Evolutionary conservation across 2,888 invertebrate genomes (phyloP), one percentile per base, ranked within the genome.

Genomic region (Hirtodrosophila confusa): DNA sequence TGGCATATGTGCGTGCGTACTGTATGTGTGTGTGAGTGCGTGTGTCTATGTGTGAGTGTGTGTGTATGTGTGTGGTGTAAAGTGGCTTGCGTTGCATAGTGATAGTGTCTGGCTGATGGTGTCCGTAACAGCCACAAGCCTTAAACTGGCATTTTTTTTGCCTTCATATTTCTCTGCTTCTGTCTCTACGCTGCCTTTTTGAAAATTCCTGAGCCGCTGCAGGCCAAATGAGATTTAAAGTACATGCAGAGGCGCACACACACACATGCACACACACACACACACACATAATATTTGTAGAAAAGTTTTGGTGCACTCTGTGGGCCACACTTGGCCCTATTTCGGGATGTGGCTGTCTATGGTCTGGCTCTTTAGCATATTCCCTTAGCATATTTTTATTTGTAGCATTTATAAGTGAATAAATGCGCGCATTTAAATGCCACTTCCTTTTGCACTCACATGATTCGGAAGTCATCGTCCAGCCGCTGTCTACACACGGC

Each of bases 391-490:
- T 86, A 78, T 87, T 86, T 87, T 86, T 78, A 73, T 85, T 86
- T 83, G 83, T 80, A 80, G 70, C 85, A 85, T 87, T 85, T 82
- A 85, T 86, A 84, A 85, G 87, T 85, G 87, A 84, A 85, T 84
- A 84, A 86, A 77, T 87, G 88, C 83, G 86, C 80, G 83, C 77
- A 87, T 87, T 87, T 86, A 87, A 85, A 80, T 86, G 80, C 82
- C 79, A 78, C 87, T 80, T 77, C 74, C 75, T 72, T 72, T 63
- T 65, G 44, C 71, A 72, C 70, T 63, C 77, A 70, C 63, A 65
- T 65, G 65, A 78, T 72, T 78, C 75, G 69, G 64, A 60, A 69
- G 70, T 67, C 72, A 67, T 51, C 74, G 76, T 76, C 73, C 84
- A 55, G 75, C 71, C 58, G 41, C 62, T 40, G 45, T 57, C 64